phyloP scores from a whole-genome alignment of 2,888 invertebrate species.

The Chymomyza caudatula region DNA sequence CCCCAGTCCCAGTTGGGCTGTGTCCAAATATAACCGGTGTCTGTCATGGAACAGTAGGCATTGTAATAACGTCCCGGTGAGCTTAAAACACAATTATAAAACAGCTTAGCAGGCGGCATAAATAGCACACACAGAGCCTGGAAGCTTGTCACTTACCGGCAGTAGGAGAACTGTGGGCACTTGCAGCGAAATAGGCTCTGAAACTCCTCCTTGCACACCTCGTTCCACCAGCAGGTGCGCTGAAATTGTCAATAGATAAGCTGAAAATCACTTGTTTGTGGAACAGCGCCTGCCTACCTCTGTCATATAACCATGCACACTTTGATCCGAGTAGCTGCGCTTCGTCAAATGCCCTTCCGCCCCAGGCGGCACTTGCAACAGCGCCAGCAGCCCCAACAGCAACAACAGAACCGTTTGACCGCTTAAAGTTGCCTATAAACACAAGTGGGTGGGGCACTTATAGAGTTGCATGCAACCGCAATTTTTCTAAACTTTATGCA shows the following conservation, averaged over 20 bases:
- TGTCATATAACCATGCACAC: conserved; percentile 88
- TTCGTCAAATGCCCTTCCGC: conserved; percentile 79
- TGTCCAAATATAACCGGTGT: conserved; percentile 93
- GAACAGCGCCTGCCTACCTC: conserved; percentile 86
- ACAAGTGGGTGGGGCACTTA: neutral
- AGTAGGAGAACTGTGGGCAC: conserved; percentile 93
- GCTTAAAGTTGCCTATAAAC: neutral
- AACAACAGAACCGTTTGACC: conserved; percentile 27
- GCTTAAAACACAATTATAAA: conserved; percentile 49
- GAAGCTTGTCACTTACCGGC: conserved; percentile 80
- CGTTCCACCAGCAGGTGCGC: conserved; percentile 96
- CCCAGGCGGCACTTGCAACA: conserved; percentile 31
- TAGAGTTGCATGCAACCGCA: neutral
- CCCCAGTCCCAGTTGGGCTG: conserved; percentile 82
- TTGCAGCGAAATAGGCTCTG: conserved; percentile 91
- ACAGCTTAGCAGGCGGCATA: too few species aligned
- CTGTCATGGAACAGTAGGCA: conserved; percentile 93
- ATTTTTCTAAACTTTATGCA: neutral
- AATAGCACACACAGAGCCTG: too few species aligned
- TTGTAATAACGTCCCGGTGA: conserved; percentile 93
- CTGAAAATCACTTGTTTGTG: neutral
- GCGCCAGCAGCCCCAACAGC: conserved; percentile 20
- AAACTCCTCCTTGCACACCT: conserved; percentile 94
- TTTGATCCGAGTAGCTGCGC: conserved; percentile 88
- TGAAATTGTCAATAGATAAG: conserved; percentile 75